Evolutionary conservation across 2,888 invertebrate genomes (phyloP).

Genomic region (Philereme vetulata): DNA sequence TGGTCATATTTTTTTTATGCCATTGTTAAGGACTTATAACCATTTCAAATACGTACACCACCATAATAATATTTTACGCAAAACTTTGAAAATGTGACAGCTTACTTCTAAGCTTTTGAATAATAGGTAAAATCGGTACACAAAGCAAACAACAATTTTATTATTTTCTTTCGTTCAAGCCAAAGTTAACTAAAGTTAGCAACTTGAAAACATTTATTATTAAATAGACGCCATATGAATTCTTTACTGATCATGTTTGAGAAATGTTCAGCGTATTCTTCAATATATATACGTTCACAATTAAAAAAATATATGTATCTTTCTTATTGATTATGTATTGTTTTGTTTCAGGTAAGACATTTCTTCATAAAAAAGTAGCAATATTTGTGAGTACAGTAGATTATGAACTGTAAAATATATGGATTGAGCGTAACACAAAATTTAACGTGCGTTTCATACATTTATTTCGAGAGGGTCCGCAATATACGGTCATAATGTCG

Average conservation of each 20-base stretch:
- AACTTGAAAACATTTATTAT: conserved; percentile 18
- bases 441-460: no score
- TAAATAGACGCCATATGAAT: conserved; percentile 15
- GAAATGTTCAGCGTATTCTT: neutral
- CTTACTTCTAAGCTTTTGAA: neutral
- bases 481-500: conserved; percentile 7
- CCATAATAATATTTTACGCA: neutral
- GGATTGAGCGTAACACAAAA: neutral
- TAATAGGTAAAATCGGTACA: conserved; percentile 4
- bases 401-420: no score
- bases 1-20: no score
- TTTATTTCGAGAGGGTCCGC: neutral
- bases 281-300: neutral
- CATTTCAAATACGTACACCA: neutral
- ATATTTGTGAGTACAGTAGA: neutral
- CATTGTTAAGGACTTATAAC: no score
- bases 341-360: conserved; percentile 25
- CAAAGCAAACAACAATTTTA: conserved; percentile 14
- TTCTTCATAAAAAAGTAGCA: neutral
- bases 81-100: neutral
- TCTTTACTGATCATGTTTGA: conserved; percentile 11
- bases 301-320: neutral
- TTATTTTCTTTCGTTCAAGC: conserved; percentile 9
- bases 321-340: neutral
- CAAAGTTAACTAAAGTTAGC: conserved; percentile 16